A percentile compares a stretch with the other conserved stretches of the same genome.
Evolutionary conservation across 2,797 vertebrate genomes (phyloP).

Genomic region (Pangasius mekongensis): DNA sequence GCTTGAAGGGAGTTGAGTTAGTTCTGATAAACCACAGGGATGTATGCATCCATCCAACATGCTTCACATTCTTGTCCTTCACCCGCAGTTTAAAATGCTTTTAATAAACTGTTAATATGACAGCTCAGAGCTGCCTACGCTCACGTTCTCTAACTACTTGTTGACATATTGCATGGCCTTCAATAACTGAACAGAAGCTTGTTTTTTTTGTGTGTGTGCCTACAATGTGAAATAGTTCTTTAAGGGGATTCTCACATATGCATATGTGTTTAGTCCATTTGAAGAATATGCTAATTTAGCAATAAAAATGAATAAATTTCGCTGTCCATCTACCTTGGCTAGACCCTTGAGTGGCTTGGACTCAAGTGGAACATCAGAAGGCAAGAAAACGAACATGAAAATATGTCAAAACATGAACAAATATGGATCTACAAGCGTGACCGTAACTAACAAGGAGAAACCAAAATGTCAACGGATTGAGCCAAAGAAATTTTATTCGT

Average conservation of each 20-base stretch:
- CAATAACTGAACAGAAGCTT: constrained; percentile 20
- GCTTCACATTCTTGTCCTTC: constrained; percentile 86
- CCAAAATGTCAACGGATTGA: not conserved
- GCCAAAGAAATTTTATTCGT: not conserved
- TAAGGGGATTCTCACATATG: not conserved
- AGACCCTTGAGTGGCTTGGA: not conserved
- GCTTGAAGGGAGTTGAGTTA: constrained; percentile 49
- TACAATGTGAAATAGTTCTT: not conserved
- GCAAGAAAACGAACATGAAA: not conserved
- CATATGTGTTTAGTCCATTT: not conserved
- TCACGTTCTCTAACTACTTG: constrained; percentile 31
- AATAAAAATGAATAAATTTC: not conserved
- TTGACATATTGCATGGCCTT: constrained; percentile 9
- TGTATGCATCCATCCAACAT: constrained; percentile 74
- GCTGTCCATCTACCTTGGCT: not conserved
- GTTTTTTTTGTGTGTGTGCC: not conserved
- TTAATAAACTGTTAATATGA: constrained; percentile 73
- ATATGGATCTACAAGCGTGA: not conserved
- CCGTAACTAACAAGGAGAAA: not conserved
- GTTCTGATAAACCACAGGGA: constrained; percentile 66
- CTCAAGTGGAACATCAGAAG: not conserved
- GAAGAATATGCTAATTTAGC: not conserved
- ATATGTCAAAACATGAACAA: not conserved
- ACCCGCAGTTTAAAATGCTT: constrained; percentile 82
- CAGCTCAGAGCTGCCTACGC: constrained; percentile 33